These are phyloP conservation scores for Sinella curviseta DNA, from an alignment of 1,140 invertebrate species.

Conservation along the genomic window DNA sequence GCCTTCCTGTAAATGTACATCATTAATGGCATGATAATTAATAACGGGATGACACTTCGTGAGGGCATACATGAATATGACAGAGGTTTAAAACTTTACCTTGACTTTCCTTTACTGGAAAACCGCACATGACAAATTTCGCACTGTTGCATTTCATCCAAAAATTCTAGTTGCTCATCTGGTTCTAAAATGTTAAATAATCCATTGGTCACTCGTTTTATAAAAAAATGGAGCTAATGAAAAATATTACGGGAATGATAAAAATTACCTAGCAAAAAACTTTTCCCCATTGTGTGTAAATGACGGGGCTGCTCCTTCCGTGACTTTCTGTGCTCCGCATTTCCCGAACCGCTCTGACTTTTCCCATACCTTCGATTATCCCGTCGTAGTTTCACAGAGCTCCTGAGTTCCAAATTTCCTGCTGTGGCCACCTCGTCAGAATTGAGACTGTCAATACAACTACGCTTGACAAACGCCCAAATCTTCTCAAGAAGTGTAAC, in stretches of 20 bases:
- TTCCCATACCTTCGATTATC: neutral
- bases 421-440: neutral
- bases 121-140: constrained; percentile 47
- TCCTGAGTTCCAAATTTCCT: neutral
- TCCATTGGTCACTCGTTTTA: neutral
- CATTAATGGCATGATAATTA: constrained; percentile 15
- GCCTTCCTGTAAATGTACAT: constrained; percentile 44
- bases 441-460: constrained; percentile 31
- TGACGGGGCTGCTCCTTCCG: constrained; percentile 41
- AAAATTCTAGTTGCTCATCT: constrained; percentile 40
- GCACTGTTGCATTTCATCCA: constrained; percentile 45
- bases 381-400: neutral
- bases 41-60: too few relatives aligned
- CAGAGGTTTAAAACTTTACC: constrained; percentile 27
- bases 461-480: constrained; percentile 43
- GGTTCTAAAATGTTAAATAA: constrained; percentile 35
- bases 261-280: constrained; percentile 39
- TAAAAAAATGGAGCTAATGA: too few relatives aligned
- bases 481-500: constrained; percentile 45
- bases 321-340: constrained; percentile 14
- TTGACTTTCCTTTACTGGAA: constrained; percentile 37
- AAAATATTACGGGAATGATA: neutral
- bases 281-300: constrained; percentile 41
- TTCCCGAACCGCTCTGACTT: neutral
- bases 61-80: neutral